Evolutionary conservation across 1,140 invertebrate genomes (phyloP).

Genomic region (Galleria mellonella): DNA sequence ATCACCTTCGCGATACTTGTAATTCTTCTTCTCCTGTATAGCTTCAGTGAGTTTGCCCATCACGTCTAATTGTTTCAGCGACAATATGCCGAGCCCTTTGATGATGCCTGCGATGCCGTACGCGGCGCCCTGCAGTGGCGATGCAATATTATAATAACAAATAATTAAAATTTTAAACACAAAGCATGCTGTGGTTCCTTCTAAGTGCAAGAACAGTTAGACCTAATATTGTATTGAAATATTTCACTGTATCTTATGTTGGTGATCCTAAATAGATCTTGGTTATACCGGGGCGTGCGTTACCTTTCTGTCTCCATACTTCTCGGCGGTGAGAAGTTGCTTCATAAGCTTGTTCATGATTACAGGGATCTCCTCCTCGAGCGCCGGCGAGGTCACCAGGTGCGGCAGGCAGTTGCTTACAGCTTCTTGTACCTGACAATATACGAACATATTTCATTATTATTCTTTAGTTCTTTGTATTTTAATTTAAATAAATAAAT

Average conservation of each 20-base stretch:
- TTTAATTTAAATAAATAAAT: too few species aligned
- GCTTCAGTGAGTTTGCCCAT: conserved; percentile 95
- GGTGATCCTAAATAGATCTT: too few species aligned
- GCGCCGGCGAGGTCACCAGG: conserved; percentile 86
- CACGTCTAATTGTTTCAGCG: conserved; percentile 95
- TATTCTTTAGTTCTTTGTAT: too few species aligned
- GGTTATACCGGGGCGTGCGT: too few species aligned
- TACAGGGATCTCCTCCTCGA: conserved; percentile 91
- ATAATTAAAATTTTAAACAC: too few species aligned
- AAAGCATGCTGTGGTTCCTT: too few species aligned
- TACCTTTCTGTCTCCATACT: conserved; percentile 94
- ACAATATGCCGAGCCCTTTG: conserved; percentile 97
- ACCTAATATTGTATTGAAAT: too few species aligned
- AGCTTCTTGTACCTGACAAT: conserved; percentile 92
- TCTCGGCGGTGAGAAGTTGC: conserved; percentile 93
- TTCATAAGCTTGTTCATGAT: conserved; percentile 92
- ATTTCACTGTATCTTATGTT: too few species aligned
- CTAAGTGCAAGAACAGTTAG: too few species aligned
- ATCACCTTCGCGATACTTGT: conserved; percentile 90
- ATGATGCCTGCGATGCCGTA: conserved; percentile 93
- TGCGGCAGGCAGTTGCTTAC: conserved; percentile 97
- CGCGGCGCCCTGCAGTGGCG: conserved; percentile 81
- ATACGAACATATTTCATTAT: too few species aligned
- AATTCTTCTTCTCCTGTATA: conserved; percentile 98
- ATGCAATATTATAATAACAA: neutral